Conservation (phyloP, 2,113 vertebrate species). For the Tragelaphus imberbis region DNA sequence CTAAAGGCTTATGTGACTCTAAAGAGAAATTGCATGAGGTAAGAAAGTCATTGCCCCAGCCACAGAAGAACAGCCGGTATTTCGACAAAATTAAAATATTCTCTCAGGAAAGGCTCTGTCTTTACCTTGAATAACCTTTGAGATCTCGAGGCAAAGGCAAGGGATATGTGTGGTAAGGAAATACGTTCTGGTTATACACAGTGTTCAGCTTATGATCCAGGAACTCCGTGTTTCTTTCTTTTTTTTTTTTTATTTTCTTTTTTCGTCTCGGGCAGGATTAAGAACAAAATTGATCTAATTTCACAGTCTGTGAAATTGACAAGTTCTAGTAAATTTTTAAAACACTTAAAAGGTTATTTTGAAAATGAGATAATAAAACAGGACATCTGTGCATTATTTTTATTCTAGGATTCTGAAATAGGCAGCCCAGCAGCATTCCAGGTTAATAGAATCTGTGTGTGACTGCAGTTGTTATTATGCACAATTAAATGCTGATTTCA, state of each 20-base stretch:
- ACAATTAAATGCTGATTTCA: constrained; percentile 41
- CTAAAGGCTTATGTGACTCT: not conserved
- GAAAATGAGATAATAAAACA: not conserved
- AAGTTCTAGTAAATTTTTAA: not conserved
- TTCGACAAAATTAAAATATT: constrained; percentile 4
- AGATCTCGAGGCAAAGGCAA: not conserved
- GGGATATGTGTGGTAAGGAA: not conserved
- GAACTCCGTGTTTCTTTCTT: not conserved
- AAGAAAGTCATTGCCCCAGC: not conserved
- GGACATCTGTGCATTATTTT: not conserved
- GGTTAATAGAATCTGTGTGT: not conserved
- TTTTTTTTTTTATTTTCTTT: not conserved
- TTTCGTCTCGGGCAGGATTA: not conserved
- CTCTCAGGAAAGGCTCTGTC: not conserved
- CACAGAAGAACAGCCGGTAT: not conserved
- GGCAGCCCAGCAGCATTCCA: not conserved
- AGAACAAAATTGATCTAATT: constrained; percentile 16
- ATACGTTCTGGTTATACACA: not conserved
- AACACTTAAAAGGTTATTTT: not conserved
- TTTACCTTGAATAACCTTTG: not conserved
- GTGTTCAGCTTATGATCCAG: not conserved
- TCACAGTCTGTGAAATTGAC: not conserved
- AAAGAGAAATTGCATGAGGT: not conserved
- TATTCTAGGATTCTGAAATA: not conserved
- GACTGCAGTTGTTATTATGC: constrained; percentile 45